phyloP scores from a whole-genome alignment of 2,888 invertebrate species.

The Apodemia zela region DNA sequence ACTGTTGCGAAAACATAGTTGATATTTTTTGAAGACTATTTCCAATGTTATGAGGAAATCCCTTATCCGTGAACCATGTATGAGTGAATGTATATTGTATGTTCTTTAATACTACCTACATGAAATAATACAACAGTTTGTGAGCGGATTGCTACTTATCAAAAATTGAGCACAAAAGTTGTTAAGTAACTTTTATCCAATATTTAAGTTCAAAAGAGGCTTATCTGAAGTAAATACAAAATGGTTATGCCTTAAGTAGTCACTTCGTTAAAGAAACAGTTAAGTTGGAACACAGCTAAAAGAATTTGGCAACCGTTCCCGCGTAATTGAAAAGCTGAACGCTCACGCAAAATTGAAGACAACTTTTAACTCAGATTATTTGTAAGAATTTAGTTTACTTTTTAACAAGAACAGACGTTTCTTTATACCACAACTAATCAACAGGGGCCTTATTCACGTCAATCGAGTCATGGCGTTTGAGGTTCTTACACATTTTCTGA shows the following conservation, averaged over 20 bases:
- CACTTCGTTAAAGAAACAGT: conserved; percentile 7
- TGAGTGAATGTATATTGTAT: too few species aligned
- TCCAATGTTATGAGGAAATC: too few species aligned
- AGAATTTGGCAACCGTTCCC: conserved; percentile 23
- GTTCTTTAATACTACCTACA: neutral
- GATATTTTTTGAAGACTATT: too few species aligned
- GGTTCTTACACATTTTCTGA: too few species aligned
- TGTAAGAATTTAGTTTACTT: neutral
- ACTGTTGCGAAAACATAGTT: too few species aligned
- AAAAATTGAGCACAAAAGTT: neutral
- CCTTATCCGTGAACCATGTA: too few species aligned
- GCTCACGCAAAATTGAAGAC: conserved; percentile 4
- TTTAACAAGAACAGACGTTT: too few species aligned
- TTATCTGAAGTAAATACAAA: neutral
- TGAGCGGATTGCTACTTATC: neutral
- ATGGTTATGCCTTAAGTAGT: conserved; percentile 9
- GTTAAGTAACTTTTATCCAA: neutral
- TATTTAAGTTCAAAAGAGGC: neutral
- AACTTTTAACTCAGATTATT: neutral
- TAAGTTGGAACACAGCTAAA: conserved; percentile 11
- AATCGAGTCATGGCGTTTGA: too few species aligned
- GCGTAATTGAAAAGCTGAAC: conserved; percentile 22
- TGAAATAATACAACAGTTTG: neutral
- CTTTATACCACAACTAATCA: neutral
- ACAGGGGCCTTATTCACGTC: too few species aligned